Evolutionary conservation across 2,888 invertebrate genomes (phyloP), one percentile per base, ranked within the genome.

Genomic region (Athrips mouffetella): DNA sequence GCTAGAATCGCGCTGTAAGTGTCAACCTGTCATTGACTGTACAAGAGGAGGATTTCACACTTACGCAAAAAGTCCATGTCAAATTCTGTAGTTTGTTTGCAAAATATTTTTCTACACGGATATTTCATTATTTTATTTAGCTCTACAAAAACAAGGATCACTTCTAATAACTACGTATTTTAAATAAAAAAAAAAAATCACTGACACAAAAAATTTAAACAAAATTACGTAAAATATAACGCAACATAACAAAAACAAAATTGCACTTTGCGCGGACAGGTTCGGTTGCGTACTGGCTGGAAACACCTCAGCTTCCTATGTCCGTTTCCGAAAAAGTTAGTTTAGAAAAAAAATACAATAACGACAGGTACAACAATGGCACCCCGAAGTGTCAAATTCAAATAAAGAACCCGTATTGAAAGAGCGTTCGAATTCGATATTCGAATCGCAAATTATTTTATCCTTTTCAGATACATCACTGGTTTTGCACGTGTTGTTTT

Each of bases 241-340:
- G 49, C 49, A 48, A 50, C 46, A 45, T 41, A 53, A 47, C 44
- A 60, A 60, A 63, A 62, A 63, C 57, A 53, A 57, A 64, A 68
- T 73, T 74, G 73, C 86, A 86, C 87, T 82, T 86, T 73, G 75
- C 86, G 48, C 76, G 58, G 59, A 76, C 85, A 84, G 76, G 78
- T 81, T 80, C 78, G 65, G 74, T 73, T 66, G 63, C 55, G 59
- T 69, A 87, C 87, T 87, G 87, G 69, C 76, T 71, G 71, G 54
- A 70, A 60, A 55, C 67, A 73, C 73, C 73, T 74, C 62, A 58
- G 54, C 60, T 70, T 73, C 76, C 75, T 70, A 75, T 80, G 82
- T 85, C 84, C 84, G 80, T 84, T 84, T 82, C 76, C 78, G 76
- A 80, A 80, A 74, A 79, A 79, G 40, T 4, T 11, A 29, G 25